Evolutionary conservation across 2,888 invertebrate species (phyloP).

Genomic region (Orchesellides sinensis): DNA sequence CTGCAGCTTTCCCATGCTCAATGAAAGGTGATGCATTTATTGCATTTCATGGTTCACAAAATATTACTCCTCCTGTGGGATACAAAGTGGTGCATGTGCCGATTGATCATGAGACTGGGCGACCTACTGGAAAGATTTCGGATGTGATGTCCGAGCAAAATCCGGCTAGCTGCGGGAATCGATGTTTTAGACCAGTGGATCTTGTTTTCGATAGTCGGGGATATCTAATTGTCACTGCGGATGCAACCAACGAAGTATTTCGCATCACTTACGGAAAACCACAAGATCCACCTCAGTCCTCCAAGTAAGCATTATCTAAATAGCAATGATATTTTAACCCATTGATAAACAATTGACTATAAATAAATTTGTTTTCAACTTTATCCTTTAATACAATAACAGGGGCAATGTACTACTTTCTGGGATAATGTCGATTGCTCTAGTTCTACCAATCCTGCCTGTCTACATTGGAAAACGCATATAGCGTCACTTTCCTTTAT

Average conservation of each 20-base stretch:
- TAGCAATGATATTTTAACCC: no score
- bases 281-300: no score
- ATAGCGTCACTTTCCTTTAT: no score
- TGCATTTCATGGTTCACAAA: conserved; percentile 69
- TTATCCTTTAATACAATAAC: no score
- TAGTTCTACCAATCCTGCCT: no score
- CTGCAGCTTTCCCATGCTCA: conserved; percentile 69
- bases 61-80: conserved; percentile 56
- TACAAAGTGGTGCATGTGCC: conserved; percentile 63
- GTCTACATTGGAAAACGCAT: no score
- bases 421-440: no score
- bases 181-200: conserved; percentile 69
- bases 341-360: no score
- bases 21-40: conserved; percentile 67
- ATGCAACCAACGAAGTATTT: conserved; percentile 24
- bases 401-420: no score
- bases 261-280: conserved; percentile 5
- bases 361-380: no score
- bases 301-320: no score
- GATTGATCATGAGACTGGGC: conserved; percentile 36
- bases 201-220: conserved; percentile 66
- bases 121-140: conserved; percentile 62
- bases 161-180: conserved; percentile 4
- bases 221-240: conserved; percentile 58
- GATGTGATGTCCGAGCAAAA: conserved; percentile 66